Evolutionary conservation across 2,797 vertebrate genomes (phyloP).

Genomic region (Notolabrus celidotus): DNA sequence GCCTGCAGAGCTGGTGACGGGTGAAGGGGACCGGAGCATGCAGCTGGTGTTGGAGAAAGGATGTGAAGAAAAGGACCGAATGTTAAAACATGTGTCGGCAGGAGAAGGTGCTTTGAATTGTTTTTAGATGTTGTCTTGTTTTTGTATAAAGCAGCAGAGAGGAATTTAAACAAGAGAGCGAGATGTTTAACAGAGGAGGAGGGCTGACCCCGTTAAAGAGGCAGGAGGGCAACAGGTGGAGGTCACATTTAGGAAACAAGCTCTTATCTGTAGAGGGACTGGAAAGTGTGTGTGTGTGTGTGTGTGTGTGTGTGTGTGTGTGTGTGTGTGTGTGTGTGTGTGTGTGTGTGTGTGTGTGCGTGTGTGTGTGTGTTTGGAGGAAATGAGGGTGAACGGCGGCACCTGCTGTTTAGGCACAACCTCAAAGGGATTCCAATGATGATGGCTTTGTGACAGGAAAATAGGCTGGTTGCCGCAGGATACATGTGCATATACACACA

Average conservation of each 20-base stretch:
- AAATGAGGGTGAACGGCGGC: constrained; percentile 71
- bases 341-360: constrained; percentile 20
- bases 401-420: constrained; percentile 78
- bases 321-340: constrained; percentile 14
- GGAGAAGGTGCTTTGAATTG: constrained; percentile 3
- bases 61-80: not conserved
- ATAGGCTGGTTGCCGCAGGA: constrained; percentile 66
- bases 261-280: constrained; percentile 73
- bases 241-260: constrained; percentile 53
- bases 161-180: constrained; percentile 9
- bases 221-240: constrained; percentile 60
- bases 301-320: constrained; percentile 27
- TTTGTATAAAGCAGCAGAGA: not conserved
- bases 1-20: constrained; percentile 54
- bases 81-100: not conserved
- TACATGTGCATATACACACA: constrained; percentile 62
- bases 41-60: constrained; percentile 66
- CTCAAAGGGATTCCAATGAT: constrained; percentile 84
- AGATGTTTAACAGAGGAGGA: constrained; percentile 39
- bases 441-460: constrained; percentile 78
- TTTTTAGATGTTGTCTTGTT: not conserved
- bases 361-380: constrained; percentile 45
- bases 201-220: constrained; percentile 45
- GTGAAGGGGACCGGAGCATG: constrained; percentile 77
- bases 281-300: constrained; percentile 49